Percentiles rank a stretch among this genome's conserved stretches.
Conservation (phyloP, 2,888 invertebrate genomes). For the Cantharis rufa region DNA sequence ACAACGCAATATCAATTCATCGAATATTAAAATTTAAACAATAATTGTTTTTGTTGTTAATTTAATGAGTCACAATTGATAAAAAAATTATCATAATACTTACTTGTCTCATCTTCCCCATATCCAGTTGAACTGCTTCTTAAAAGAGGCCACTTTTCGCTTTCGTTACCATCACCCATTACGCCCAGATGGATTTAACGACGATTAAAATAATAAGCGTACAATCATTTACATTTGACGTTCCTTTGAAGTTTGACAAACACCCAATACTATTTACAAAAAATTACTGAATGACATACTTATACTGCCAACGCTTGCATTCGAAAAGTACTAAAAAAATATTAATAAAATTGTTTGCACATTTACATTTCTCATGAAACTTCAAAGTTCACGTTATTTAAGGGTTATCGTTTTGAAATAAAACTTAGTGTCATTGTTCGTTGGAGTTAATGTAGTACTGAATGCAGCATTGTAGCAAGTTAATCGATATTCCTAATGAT, state of each 20-base stretch:
- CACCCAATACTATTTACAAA: neutral
- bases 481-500: neutral
- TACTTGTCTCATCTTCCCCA: constrained; percentile 32
- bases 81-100: constrained; percentile 5
- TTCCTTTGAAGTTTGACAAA: constrained; percentile 8
- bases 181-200: neutral
- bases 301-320: neutral
- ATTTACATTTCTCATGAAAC: neutral
- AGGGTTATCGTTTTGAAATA: neutral
- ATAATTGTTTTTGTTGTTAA: neutral
- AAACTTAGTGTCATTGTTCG: neutral
- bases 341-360: neutral
- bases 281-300: neutral
- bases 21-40: neutral
- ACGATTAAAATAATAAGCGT: constrained; percentile 4
- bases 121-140: constrained; percentile 50
- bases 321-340: neutral
- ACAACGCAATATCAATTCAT: neutral
- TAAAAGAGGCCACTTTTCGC: constrained; percentile 66
- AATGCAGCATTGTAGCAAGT: neutral
- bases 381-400: neutral
- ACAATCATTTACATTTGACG: constrained; percentile 11
- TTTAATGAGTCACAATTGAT: neutral
- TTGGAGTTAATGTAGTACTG: neutral
- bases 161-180: constrained; percentile 69